Conservation (phyloP, 2,113 vertebrate species). For the Pollachius pollachius region DNA sequence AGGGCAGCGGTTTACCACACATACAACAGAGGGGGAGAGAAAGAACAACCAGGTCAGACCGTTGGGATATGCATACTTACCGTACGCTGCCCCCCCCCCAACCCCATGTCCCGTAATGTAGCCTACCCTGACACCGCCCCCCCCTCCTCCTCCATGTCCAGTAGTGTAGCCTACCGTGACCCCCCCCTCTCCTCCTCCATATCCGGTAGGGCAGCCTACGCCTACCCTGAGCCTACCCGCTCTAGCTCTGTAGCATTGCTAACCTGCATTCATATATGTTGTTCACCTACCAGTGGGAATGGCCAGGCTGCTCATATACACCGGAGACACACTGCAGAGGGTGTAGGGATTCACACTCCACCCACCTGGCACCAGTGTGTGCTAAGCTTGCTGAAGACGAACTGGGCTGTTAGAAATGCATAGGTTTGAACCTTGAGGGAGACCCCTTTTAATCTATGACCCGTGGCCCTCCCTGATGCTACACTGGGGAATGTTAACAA, state of each 20-base stretch:
- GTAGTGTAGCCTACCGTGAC: conserved; percentile 36
- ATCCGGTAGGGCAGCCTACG: background rate
- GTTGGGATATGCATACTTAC: conserved; percentile 32
- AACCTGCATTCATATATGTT: too few relatives aligned
- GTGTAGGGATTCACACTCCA: too few relatives aligned
- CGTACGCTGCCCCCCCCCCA: too few relatives aligned
- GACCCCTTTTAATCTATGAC: background rate
- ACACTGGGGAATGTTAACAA: too few relatives aligned
- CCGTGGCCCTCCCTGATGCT: background rate
- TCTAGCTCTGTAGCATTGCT: background rate
- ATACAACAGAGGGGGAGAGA: conserved; percentile 48
- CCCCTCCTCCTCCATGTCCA: too few relatives aligned
- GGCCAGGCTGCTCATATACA: too few relatives aligned
- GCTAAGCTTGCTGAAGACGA: too few relatives aligned
- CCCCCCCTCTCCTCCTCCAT: conserved; percentile 5
- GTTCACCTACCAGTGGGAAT: too few relatives aligned
- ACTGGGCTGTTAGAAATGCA: conserved; percentile 43
- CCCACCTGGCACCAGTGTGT: too few relatives aligned
- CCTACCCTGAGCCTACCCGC: conserved; percentile 1
- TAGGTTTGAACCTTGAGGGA: conserved; percentile 40
- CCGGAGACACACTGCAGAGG: too few relatives aligned
- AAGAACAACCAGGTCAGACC: conserved; percentile 43
- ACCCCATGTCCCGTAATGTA: conserved; percentile 6
- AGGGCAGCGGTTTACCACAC: conserved; percentile 53
- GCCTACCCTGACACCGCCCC: conserved; percentile 35